A percentile compares a stretch with the other conserved stretches of the same genome.
These are phyloP conservation scores for Dendrolimus houi DNA, from an alignment of 2,888 invertebrate genomes.

Conservation along the genomic window DNA sequence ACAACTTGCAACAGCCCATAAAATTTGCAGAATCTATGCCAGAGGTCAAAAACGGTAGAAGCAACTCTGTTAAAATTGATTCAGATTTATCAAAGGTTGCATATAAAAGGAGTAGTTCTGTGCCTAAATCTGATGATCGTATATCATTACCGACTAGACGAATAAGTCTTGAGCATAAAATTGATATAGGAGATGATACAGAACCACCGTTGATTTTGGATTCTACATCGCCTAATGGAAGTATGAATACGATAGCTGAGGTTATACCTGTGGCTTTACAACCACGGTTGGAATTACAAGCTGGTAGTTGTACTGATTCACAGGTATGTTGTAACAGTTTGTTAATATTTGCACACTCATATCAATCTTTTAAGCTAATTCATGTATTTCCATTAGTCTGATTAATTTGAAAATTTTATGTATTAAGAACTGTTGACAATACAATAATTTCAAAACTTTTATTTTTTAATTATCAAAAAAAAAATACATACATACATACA, in stretches of 20 bases:
- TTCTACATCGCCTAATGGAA: constrained; percentile 56
- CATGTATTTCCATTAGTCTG: too few species aligned
- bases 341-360: too few species aligned
- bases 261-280: constrained; percentile 61
- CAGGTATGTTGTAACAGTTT: constrained; percentile 16
- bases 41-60: constrained; percentile 37
- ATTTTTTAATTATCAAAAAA: too few species aligned
- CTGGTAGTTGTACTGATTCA: constrained; percentile 48
- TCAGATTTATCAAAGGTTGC: constrained; percentile 57
- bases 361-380: too few species aligned
- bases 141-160: constrained; percentile 47
- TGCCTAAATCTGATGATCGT: constrained; percentile 59
- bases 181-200: constrained; percentile 67
- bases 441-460: too few species aligned
- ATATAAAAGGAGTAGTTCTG: constrained; percentile 60
- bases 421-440: too few species aligned
- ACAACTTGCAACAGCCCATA: constrained; percentile 38
- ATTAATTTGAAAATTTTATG: too few species aligned
- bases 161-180: constrained; percentile 67
- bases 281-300: constrained; percentile 49
- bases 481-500: too few species aligned
- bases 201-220: constrained; percentile 70
- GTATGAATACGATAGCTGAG: constrained; percentile 67
- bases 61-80: constrained; percentile 51
- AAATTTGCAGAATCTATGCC: constrained; percentile 44